A percentile compares a stretch with the other conserved stretches of the same genome.
Evolutionary conservation across 2,113 vertebrate genomes (phyloP).

Genomic region (Orycteropus afer): DNA sequence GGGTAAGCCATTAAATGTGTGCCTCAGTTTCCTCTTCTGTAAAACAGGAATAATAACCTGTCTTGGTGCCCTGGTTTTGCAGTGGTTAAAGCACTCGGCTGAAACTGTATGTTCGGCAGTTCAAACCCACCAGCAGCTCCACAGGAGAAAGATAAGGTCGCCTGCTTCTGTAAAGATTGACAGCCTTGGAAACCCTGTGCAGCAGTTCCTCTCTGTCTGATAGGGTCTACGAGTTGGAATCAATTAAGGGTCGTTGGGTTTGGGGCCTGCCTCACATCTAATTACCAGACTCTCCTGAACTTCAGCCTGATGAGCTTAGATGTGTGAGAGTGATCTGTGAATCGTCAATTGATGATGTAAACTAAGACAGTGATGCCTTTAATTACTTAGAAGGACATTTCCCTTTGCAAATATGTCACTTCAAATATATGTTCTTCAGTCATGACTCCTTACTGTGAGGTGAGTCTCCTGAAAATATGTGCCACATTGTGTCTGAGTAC

Average conservation of each 20-base stretch:
- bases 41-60: background rate
- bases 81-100: background rate
- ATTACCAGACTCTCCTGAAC: background rate
- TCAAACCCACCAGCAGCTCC: background rate
- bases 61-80: background rate
- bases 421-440: slow-evolving; percentile 2
- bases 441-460: background rate
- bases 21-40: background rate
- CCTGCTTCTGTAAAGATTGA: too few relatives aligned
- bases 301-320: background rate
- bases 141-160: background rate
- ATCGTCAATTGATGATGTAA: background rate
- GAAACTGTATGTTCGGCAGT: background rate
- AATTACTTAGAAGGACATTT: slow-evolving; percentile 23
- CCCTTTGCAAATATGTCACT: slow-evolving; percentile 1
- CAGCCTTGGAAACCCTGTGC: background rate
- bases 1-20: background rate
- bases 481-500: background rate
- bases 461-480: slow-evolving; percentile 10
- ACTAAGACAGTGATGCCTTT: background rate
- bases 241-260: background rate
- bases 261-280: background rate
- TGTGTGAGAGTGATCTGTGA: slow-evolving; percentile 7
- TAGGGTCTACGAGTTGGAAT: background rate
- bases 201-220: background rate